Evolutionary conservation across 2,113 vertebrate species (phyloP).

Genomic region (Aphyosemion australe): DNA sequence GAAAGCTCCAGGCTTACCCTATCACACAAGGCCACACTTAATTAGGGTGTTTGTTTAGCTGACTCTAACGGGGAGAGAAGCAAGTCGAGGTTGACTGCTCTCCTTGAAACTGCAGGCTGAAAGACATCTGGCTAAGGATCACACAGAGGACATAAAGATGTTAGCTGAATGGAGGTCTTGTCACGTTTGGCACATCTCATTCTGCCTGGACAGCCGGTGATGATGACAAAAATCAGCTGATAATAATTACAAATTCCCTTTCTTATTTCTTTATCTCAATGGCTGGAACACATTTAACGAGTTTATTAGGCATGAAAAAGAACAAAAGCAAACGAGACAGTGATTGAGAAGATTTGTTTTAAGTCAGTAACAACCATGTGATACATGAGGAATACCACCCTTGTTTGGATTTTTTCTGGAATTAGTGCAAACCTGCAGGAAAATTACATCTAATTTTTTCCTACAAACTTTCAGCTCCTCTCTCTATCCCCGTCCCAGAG

Average conservation of each 20-base stretch:
- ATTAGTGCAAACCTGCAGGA: constrained; percentile 68
- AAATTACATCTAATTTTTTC: constrained; percentile 57
- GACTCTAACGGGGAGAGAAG: constrained; percentile 46
- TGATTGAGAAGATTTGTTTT: constrained; percentile 30
- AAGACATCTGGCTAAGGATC: constrained; percentile 65
- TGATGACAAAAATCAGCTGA: constrained; percentile 24
- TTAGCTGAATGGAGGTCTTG: constrained; percentile 16
- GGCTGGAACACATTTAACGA: neutral
- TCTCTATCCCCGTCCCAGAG: constrained; percentile 33
- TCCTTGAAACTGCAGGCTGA: constrained; percentile 62
- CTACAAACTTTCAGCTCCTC: constrained; percentile 35
- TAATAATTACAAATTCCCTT: too few species aligned
- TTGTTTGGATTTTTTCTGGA: constrained; percentile 56
- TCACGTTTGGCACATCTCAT: constrained; percentile 17
- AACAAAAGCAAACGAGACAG: neutral
- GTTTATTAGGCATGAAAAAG: neutral
- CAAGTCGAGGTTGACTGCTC: constrained; percentile 33
- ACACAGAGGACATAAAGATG: constrained; percentile 25
- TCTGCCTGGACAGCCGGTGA: constrained; percentile 36
- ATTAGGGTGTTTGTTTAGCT: constrained; percentile 72
- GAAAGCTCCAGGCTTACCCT: constrained; percentile 52
- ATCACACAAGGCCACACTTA: constrained; percentile 64
- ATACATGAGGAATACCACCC: constrained; percentile 40
- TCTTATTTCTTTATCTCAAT: too few species aligned
- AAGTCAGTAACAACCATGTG: constrained; percentile 46